Conservation (phyloP, 2,113 vertebrate species). For the Austrofundulus limnaeus region DNA sequence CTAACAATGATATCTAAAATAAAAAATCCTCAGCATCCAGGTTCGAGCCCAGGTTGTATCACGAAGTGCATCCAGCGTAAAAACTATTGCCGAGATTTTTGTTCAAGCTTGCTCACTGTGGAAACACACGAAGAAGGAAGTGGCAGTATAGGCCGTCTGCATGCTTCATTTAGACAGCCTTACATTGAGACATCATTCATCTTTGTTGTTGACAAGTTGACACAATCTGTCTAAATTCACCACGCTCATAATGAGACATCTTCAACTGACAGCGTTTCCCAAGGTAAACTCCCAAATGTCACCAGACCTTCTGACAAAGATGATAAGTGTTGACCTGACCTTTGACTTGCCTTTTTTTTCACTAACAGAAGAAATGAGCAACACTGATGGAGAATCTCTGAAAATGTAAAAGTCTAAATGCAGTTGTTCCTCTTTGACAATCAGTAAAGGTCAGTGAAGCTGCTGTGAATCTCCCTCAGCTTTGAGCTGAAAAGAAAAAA, state of each 20-base stretch:
- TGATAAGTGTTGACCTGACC: constrained; percentile 56
- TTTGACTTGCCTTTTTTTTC: constrained; percentile 57
- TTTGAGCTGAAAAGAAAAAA: constrained; percentile 30
- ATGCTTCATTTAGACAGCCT: constrained; percentile 34
- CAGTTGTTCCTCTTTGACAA: constrained; percentile 60
- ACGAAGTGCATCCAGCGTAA: too few relatives aligned
- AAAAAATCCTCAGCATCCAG: too few relatives aligned
- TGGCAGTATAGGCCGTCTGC: too few relatives aligned
- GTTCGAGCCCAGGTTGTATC: too few relatives aligned
- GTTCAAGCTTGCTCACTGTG: too few relatives aligned
- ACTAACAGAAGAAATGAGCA: constrained; percentile 49
- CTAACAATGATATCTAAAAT: too few relatives aligned
- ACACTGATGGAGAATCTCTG: constrained; percentile 19
- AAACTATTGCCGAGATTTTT: too few relatives aligned
- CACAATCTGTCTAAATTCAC: constrained; percentile 66
- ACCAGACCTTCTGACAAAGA: constrained; percentile 35
- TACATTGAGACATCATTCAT: constrained; percentile 50
- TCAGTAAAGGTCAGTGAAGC: constrained; percentile 68
- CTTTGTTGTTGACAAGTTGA: constrained; percentile 44
- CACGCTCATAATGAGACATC: constrained; percentile 59
- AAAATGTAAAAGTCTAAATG: constrained; percentile 38
- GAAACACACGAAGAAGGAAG: too few relatives aligned
- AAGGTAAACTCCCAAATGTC: constrained; percentile 57
- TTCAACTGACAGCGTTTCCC: constrained; percentile 44
- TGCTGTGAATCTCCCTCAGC: constrained; percentile 47